phyloP scores from a whole-genome alignment of 2,797 vertebrate species.

The Pitangus sulphuratus region DNA sequence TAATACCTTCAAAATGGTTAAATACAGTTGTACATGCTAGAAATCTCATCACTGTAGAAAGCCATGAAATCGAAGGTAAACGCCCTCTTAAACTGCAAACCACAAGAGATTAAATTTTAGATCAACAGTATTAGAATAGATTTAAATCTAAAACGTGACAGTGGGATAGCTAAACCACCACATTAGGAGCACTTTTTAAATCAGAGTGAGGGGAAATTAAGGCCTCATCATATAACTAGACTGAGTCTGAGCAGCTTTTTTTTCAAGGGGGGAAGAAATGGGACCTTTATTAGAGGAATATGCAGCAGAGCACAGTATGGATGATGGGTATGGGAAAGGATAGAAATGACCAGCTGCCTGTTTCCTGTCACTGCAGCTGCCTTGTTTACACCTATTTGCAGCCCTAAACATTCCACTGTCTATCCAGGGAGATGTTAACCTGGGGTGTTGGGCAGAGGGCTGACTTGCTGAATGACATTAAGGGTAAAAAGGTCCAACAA shows the following conservation, averaged over 20 bases:
- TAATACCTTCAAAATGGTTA: neutral
- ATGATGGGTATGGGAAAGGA: neutral
- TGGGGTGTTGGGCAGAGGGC: neutral
- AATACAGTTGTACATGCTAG: neutral
- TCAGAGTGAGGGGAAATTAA: neutral
- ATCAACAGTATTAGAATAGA: neutral
- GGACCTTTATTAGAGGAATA: neutral
- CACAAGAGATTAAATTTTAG: neutral
- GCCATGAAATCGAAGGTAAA: neutral
- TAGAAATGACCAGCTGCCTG: neutral
- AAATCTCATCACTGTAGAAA: neutral
- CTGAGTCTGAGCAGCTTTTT: neutral
- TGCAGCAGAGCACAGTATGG: neutral
- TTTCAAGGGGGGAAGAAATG: neutral
- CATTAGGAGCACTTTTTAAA: neutral
- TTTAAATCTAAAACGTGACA: neutral
- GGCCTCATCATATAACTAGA: neutral
- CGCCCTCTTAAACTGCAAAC: neutral
- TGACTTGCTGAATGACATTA: neutral
- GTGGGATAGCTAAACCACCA: neutral
- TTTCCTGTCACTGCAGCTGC: neutral
- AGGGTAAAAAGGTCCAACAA: neutral
- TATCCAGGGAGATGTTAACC: neutral
- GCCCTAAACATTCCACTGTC: neutral
- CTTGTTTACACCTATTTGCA: neutral